These are phyloP conservation scores for Drosophila jambulina DNA, from an alignment of 1,140 invertebrate genomes.

Conservation along the genomic window DNA sequence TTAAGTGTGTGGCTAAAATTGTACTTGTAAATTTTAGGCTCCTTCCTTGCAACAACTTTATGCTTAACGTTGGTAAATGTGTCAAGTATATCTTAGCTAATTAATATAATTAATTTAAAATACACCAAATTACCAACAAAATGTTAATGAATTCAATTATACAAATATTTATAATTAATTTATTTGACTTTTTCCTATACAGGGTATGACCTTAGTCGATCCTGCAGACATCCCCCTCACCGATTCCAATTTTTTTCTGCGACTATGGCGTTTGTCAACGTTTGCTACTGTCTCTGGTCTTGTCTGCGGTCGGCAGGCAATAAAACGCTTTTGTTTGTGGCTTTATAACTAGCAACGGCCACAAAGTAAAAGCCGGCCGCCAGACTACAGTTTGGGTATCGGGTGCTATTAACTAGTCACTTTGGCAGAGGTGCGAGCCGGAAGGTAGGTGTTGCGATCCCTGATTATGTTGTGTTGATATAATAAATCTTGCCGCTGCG, in stretches of 20 bases:
- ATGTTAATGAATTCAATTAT: background rate
- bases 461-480: conserved; percentile 48
- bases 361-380: conserved; percentile 45
- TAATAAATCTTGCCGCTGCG: conserved; percentile 39
- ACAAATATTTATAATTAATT: background rate
- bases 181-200: accelerated
- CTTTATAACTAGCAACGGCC: conserved; percentile 40
- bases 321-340: conserved; percentile 74
- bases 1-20: background rate
- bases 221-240: too few species aligned
- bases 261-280: conserved; percentile 37
- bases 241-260: conserved; percentile 24
- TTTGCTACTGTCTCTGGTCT: conserved; percentile 41
- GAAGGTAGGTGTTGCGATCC: conserved; percentile 9
- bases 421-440: conserved; percentile 35
- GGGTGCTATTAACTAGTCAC: conserved; percentile 63
- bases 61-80: background rate
- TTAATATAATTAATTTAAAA: background rate
- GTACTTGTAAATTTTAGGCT: background rate
- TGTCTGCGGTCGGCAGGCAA: conserved; percentile 61
- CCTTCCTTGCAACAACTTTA: accelerated
- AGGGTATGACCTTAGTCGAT: conserved; percentile 1
- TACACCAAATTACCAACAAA: background rate
- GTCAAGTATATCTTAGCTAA: background rate
- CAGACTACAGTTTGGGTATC: conserved; percentile 14